Percentiles rank a stretch among this genome's conserved stretches.
phyloP scores from a whole-genome alignment of 1,140 invertebrate species.

The Mya arenaria region DNA sequence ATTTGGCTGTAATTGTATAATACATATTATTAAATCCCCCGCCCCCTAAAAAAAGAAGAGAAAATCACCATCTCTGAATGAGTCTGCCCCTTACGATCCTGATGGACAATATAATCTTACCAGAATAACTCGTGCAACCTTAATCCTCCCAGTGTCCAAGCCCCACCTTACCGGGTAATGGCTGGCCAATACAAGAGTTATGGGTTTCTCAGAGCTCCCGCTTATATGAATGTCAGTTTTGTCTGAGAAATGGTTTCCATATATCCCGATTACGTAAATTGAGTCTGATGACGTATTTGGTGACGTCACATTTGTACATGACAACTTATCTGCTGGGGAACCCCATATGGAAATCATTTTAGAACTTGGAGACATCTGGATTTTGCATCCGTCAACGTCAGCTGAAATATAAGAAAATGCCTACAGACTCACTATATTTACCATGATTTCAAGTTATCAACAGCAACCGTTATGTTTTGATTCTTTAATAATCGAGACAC shows the following conservation, averaged over 20 bases:
- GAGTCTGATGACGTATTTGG: neutral
- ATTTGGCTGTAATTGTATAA: neutral
- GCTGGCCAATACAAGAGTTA: conserved; percentile 33
- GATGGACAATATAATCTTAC: too few relatives aligned
- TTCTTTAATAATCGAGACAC: neutral
- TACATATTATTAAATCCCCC: neutral
- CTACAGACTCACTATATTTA: neutral
- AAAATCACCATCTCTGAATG: neutral
- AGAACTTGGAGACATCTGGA: neutral
- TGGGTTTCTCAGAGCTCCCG: neutral
- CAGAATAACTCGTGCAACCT: conserved; percentile 4
- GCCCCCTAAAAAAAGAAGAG: too few relatives aligned
- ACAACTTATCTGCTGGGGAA: neutral
- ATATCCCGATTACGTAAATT: conserved; percentile 26
- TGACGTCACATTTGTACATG: neutral
- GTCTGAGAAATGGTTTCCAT: conserved; percentile 35
- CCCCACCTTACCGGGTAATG: conserved; percentile 36
- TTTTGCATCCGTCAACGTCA: conserved; percentile 14
- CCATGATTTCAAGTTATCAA: neutral
- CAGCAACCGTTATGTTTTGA: neutral
- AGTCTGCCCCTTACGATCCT: too few relatives aligned
- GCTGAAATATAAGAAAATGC: conserved; percentile 20
- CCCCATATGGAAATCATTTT: neutral
- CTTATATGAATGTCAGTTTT: neutral
- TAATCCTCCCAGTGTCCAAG: neutral